phyloP scores from a whole-genome alignment of 2,888 invertebrate species.

The Bhutanitis thaidina region DNA sequence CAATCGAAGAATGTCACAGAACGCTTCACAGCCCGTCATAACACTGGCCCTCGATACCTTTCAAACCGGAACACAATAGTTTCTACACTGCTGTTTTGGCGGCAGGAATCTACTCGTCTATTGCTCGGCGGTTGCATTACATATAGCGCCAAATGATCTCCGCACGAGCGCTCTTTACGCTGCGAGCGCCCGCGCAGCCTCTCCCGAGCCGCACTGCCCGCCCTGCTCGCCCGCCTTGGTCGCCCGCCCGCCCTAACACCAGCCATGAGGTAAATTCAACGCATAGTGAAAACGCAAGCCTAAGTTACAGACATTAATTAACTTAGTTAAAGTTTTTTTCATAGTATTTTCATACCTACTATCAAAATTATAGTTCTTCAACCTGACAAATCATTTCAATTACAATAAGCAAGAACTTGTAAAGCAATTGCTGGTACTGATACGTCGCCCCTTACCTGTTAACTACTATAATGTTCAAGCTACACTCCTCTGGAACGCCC shows the following conservation, averaged over 20 bases:
- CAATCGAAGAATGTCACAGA: no score
- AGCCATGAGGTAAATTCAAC: background rate
- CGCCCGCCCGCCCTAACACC: background rate
- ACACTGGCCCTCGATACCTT: no score
- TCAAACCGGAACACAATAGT: no score
- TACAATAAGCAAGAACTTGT: no score
- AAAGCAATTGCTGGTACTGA: no score
- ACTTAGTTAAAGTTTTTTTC: background rate
- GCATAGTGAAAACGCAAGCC: background rate
- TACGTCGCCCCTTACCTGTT: background rate
- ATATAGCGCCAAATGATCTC: conserved; percentile 2
- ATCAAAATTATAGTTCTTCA: background rate
- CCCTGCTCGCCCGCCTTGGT: background rate
- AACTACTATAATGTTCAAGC: no score
- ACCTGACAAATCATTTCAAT: background rate
- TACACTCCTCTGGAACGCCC: no score
- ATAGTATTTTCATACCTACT: background rate
- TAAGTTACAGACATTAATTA: background rate
- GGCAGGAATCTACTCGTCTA: no score
- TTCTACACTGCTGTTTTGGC: no score
- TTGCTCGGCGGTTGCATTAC: background rate
- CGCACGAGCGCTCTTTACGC: background rate
- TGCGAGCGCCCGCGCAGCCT: background rate
- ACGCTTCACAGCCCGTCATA: no score
- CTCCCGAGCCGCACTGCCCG: background rate